phyloP scores from a whole-genome alignment of 2,888 invertebrate genomes.

The Gari tellinella region DNA sequence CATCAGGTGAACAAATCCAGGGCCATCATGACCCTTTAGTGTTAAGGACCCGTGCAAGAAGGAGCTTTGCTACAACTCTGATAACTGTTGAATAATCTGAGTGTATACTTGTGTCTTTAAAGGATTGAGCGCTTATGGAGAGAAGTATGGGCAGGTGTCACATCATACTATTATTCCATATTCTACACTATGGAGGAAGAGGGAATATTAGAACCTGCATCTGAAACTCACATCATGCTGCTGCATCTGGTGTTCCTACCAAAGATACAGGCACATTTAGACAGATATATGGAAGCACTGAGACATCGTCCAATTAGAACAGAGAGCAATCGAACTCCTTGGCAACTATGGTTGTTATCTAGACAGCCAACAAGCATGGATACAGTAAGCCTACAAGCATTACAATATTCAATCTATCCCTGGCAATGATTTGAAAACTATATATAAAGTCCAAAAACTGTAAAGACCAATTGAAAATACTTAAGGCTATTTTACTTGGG shows the following conservation, averaged over 20 bases:
- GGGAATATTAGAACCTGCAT: constrained; percentile 12
- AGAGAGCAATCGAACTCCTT: constrained; percentile 23
- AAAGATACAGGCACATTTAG: constrained; percentile 32
- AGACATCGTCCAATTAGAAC: constrained; percentile 27
- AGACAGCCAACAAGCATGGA: constrained; percentile 15
- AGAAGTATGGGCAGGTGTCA: constrained; percentile 41
- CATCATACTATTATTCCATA: constrained; percentile 27
- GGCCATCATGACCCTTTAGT: no score
- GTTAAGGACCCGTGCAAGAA: no score
- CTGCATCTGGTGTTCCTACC: constrained; percentile 28
- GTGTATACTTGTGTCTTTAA: no score
- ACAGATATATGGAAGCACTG: constrained; percentile 29
- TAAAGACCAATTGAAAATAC: no score
- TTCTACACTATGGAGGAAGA: constrained; percentile 37
- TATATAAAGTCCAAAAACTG: no score
- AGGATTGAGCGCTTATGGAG: constrained; percentile 42
- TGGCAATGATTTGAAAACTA: no score
- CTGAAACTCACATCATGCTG: constrained; percentile 28
- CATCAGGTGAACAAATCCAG: no score
- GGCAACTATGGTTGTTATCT: constrained; percentile 31
- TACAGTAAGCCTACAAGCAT: background rate
- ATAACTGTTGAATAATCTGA: no score
- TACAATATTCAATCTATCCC: no score
- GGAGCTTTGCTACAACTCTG: no score
- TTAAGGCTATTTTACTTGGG: no score